Evolutionary conservation across 1,140 invertebrate genomes (phyloP), one percentile per base, ranked within the genome.

Genomic region (Caenorhabditis inopinata): DNA sequence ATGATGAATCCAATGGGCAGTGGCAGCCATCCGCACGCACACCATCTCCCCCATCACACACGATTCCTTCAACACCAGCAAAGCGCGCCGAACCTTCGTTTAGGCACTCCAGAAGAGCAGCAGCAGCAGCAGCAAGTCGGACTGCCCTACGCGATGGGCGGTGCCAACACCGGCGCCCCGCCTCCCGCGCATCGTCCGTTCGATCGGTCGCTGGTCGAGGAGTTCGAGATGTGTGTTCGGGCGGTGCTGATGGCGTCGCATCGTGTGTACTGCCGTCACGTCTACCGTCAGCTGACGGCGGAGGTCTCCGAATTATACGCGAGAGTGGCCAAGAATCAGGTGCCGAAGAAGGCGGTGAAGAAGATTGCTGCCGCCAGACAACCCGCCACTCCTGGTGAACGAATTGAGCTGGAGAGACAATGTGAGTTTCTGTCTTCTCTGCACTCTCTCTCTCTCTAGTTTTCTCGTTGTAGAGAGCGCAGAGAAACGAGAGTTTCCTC

Each of bases 41-140:
- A 68, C 38, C 58, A 68, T 42, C 58, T 68, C 23, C 32, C 58
- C 25, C 58, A 68, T 21, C 58, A 38, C 29, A 68, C 58, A 21
- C 58, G 58, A 5, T 68, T 68, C 58, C 58, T 68, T 38, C 58
- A 68, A 68, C 58, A 68, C n/a, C 58, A 68, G 21, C 58, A 68
- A 42, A 16, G 11, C 2, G 58, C 58, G 7, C 58, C 58, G 9
- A 68, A 68, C 27, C 58, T 68, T 68, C 58, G 58, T 42, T 18
- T 68, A 2, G n/a, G n/a, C 5, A 68, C 58, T 23, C 32, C 29
- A 29, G 51, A 58, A 32, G 51, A 58, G 6, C 48, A 9, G 27
- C 48, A 23, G 11, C 48, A 51, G 23, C 48, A 23, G 21, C 51
- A 58, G 2, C 25, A 58, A 32, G 4, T n/a, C 49, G 11, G 7